Evolutionary conservation across 1,140 invertebrate species (phyloP).

Genomic region (Papilio polytes): DNA sequence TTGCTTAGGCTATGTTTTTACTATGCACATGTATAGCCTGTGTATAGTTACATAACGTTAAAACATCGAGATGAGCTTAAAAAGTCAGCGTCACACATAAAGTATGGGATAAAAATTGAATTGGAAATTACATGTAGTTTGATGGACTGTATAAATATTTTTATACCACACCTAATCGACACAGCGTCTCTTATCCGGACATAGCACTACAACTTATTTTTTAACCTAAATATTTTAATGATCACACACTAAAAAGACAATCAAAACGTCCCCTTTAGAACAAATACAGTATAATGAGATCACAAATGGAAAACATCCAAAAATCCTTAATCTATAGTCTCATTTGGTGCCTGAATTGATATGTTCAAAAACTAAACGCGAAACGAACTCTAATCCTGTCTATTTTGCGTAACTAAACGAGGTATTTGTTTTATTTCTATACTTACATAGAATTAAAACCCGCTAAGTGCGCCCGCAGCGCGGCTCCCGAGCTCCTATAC

Average conservation of each 20-base stretch:
- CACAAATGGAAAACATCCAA: constrained; percentile 73
- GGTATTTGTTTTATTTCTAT: constrained; percentile 82
- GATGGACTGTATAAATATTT: constrained; percentile 11
- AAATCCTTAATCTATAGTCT: constrained; percentile 78
- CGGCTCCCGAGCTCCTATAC: constrained; percentile 66
- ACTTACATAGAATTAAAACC: constrained; percentile 68
- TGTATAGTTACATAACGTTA: not conserved
- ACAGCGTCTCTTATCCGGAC: not conserved
- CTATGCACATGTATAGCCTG: not conserved
- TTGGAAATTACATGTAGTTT: not conserved
- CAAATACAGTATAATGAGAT: constrained; percentile 57
- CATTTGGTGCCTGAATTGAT: constrained; percentile 83
- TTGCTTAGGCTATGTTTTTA: no score
- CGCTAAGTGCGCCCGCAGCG: constrained; percentile 60
- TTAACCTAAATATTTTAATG: constrained; percentile 20
- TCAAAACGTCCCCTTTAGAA: constrained; percentile 48
- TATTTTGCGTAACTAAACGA: constrained; percentile 80
- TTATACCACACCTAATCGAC: not conserved
- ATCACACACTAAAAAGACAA: constrained; percentile 40
- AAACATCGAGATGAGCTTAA: constrained; percentile 6
- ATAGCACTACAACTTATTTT: constrained; percentile 19
- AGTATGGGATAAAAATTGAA: not conserved
- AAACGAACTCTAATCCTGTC: constrained; percentile 75
- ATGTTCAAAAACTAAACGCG: constrained; percentile 81
- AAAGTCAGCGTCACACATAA: not conserved